phyloP scores from a whole-genome alignment of 1,140 invertebrate genomes.

The Diabrotica virgifera region DNA sequence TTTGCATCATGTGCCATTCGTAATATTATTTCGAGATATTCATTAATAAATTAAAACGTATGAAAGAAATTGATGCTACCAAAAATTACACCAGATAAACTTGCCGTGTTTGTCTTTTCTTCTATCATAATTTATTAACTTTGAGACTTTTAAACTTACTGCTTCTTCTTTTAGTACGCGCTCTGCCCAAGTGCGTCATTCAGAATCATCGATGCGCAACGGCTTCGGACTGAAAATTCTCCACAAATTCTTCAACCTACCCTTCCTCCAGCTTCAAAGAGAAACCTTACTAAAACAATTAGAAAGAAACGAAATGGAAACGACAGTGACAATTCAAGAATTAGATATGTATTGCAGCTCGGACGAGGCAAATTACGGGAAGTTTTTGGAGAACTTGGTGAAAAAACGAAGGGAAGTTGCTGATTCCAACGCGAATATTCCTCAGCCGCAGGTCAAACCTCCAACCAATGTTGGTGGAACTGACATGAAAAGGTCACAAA shows the following conservation, averaged over 20 bases:
- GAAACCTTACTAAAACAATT: slow-evolving; percentile 85
- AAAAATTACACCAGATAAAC: too few relatives aligned
- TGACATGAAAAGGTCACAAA: slow-evolving; percentile 49
- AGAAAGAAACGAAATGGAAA: slow-evolving; percentile 84
- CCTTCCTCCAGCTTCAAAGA: slow-evolving; percentile 88
- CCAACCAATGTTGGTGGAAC: slow-evolving; percentile 17
- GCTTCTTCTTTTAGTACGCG: slow-evolving; percentile 46
- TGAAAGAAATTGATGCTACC: too few relatives aligned
- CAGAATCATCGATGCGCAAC: slow-evolving; percentile 94
- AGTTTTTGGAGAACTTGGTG: slow-evolving; percentile 72
- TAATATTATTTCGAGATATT: too few relatives aligned
- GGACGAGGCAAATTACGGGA: slow-evolving; percentile 87
- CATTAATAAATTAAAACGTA: too few relatives aligned
- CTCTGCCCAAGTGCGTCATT: slow-evolving; percentile 74
- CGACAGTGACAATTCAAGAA: slow-evolving; percentile 77
- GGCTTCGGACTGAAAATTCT: slow-evolving; percentile 91
- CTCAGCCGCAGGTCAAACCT: slow-evolving; percentile 26
- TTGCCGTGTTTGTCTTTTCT: too few relatives aligned
- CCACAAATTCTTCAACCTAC: slow-evolving; percentile 95
- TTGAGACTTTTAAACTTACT: background rate
- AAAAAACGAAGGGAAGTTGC: slow-evolving; percentile 69
- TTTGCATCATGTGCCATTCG: too few relatives aligned
- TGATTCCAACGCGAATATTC: slow-evolving; percentile 54
- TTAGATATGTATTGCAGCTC: slow-evolving; percentile 79
- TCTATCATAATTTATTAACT: too few relatives aligned